phyloP scores from a whole-genome alignment of 2,113 vertebrate genomes.

The Geococcyx californianus region DNA sequence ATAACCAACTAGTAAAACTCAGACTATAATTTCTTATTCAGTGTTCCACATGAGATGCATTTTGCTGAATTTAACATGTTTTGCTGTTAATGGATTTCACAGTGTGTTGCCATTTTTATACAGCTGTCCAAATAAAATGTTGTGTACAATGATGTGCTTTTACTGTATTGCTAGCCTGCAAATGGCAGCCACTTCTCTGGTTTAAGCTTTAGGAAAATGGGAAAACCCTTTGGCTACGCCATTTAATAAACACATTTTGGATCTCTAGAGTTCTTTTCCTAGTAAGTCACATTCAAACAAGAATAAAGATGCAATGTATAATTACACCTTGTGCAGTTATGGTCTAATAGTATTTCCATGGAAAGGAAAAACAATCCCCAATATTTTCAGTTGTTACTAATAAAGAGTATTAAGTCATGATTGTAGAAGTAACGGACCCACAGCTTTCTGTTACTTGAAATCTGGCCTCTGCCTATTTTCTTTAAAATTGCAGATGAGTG shows the following conservation, averaged over 20 bases:
- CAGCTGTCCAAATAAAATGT: constrained; percentile 61
- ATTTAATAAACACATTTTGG: neutral
- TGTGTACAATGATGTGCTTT: constrained; percentile 47
- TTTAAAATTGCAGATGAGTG: neutral
- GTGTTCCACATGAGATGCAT: constrained; percentile 64
- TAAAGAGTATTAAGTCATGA: neutral
- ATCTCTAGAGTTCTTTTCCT: neutral
- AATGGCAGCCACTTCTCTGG: neutral
- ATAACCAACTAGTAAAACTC: constrained; percentile 66
- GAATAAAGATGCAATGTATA: neutral
- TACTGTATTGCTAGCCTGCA: constrained; percentile 14
- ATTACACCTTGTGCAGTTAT: neutral
- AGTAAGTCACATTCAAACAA: neutral
- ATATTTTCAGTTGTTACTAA: neutral
- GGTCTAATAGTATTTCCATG: neutral
- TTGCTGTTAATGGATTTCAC: constrained; percentile 69
- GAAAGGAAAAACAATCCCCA: neutral
- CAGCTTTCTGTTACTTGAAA: neutral
- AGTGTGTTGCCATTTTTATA: constrained; percentile 66
- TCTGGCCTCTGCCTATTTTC: neutral
- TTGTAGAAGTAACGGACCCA: neutral
- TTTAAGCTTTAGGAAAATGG: constrained; percentile 10
- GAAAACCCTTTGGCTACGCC: neutral
- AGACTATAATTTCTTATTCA: constrained; percentile 63
- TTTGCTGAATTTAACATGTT: constrained; percentile 68